Conservation (phyloP, 92 coral and sea anemone genomes). For the Porites rus region DNA sequence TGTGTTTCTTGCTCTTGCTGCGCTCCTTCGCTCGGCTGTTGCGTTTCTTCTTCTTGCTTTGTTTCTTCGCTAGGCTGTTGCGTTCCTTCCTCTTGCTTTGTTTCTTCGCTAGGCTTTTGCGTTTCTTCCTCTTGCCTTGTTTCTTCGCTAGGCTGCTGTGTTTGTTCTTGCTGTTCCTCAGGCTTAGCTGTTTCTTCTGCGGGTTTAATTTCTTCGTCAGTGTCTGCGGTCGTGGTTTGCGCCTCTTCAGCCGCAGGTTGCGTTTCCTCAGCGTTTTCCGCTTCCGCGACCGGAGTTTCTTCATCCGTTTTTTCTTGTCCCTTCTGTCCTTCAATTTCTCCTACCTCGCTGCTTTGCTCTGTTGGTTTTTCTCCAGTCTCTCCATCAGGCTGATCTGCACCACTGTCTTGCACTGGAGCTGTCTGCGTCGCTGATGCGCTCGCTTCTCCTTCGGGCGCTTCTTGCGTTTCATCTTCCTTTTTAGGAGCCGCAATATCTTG, state of each 20-base stretch:
- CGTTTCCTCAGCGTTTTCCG: slow-evolving; percentile 37
- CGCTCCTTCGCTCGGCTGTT: background rate
- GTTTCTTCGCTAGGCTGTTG: slow-evolving; percentile 1
- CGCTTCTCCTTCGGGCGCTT: slow-evolving; percentile 4
- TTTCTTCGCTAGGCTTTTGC: slow-evolving; percentile 28
- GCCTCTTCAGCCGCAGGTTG: slow-evolving; percentile 49
- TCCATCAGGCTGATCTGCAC: slow-evolving; percentile 13
- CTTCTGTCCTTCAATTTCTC: slow-evolving; percentile 28
- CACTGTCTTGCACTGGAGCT: slow-evolving; percentile 21
- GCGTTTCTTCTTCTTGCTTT: background rate
- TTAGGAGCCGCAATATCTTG: slow-evolving; percentile 26
- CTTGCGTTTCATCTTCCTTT: slow-evolving; percentile 2
- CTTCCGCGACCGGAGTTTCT: slow-evolving; percentile 25
- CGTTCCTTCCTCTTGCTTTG: slow-evolving; percentile 22
- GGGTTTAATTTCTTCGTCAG: slow-evolving; percentile 36
- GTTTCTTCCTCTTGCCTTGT: slow-evolving; percentile 26
- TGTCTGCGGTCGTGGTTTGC: slow-evolving; percentile 37
- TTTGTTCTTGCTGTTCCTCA: slow-evolving; percentile 27
- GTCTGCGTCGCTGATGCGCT: background rate
- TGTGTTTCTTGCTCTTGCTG: background rate
- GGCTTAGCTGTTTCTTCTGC: slow-evolving; percentile 28
- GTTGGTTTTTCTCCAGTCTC: slow-evolving; percentile 6
- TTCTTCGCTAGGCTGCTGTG: slow-evolving; percentile 28
- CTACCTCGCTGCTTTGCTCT: slow-evolving; percentile 8
- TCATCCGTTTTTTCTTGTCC: slow-evolving; percentile 21